Percentiles rank a stretch among this genome's conserved stretches.
These are phyloP conservation scores for Poecilia gillii DNA, from an alignment of 2,797 vertebrate genomes.

Conservation along the genomic window DNA sequence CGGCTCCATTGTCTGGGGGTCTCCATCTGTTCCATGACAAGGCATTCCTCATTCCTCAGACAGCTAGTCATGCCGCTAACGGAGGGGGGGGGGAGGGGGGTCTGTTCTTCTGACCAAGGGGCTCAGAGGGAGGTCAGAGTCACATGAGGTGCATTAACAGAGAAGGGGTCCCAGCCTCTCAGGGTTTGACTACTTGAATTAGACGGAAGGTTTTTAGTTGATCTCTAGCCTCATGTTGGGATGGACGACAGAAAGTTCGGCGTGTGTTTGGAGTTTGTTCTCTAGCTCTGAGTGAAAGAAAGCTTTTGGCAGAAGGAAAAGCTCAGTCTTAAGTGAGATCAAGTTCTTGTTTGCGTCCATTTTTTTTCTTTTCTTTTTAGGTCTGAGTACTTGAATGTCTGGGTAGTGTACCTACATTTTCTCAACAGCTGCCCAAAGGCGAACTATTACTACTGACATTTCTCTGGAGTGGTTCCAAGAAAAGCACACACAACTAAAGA, in stretches of 20 bases:
- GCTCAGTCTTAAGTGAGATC: not conserved
- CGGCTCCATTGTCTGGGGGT: conserved; percentile 59
- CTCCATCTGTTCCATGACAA: conserved; percentile 76
- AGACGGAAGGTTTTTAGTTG: not conserved
- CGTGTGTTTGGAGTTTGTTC: not conserved
- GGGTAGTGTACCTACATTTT: not conserved
- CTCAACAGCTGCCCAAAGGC: not conserved
- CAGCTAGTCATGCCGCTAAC: conserved; percentile 59
- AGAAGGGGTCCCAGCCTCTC: conserved; percentile 12
- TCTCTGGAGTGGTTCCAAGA: not conserved
- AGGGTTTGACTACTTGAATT: conserved; percentile 30
- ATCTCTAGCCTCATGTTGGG: not conserved
- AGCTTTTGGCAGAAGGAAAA: too few species aligned
- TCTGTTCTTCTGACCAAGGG: conserved; percentile 42
- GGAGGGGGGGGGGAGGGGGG: conserved; percentile 38
- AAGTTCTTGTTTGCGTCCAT: not conserved
- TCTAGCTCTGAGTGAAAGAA: not conserved
- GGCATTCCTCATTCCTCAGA: conserved; percentile 73
- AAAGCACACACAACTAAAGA: not conserved
- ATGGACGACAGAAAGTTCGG: not conserved
- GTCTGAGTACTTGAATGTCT: not conserved
- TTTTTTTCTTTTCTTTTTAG: not conserved
- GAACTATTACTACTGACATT: not conserved
- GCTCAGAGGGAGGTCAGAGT: conserved; percentile 33
- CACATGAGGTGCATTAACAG: conserved; percentile 51